Conservation (phyloP, 2,113 vertebrate genomes). For the Emydocephalus ijimae region DNA sequence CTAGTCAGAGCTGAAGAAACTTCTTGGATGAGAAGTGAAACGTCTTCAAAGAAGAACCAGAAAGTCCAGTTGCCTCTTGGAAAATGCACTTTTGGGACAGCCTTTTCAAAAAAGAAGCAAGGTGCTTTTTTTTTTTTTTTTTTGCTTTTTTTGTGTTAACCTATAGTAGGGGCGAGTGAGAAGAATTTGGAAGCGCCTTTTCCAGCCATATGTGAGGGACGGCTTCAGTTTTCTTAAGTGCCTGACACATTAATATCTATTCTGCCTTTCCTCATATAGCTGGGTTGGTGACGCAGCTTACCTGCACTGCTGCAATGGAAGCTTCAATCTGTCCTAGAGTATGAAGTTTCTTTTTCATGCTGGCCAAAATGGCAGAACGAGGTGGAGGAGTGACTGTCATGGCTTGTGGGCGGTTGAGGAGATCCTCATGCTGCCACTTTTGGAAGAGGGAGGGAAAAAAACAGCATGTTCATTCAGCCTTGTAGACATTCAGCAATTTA, state of each 20-base stretch:
- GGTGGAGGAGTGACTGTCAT: slow-evolving; percentile 88
- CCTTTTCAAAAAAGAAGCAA: neutral
- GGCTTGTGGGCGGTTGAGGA: slow-evolving; percentile 84
- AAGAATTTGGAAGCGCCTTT: neutral
- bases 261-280: neutral
- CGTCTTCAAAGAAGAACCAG: no score
- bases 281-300: slow-evolving; percentile 40
- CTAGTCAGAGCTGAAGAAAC: no score
- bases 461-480: neutral
- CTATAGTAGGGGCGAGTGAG: rapidly evolving
- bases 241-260: neutral
- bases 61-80: no score
- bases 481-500: neutral
- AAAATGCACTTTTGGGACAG: no score
- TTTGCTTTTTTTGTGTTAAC: neutral
- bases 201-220: neutral
- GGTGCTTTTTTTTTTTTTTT: neutral
- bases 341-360: slow-evolving; percentile 98
- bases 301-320: slow-evolving; percentile 88
- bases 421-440: slow-evolving; percentile 98
- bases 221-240: neutral
- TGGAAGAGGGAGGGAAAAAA: neutral
- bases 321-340: slow-evolving; percentile 93
- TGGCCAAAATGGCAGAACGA: slow-evolving; percentile 89
- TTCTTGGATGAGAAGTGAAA: no score